Base-by-base conservation (phyloP, 2,888 invertebrate species). In the Agonopterix heracliana region DNA sequence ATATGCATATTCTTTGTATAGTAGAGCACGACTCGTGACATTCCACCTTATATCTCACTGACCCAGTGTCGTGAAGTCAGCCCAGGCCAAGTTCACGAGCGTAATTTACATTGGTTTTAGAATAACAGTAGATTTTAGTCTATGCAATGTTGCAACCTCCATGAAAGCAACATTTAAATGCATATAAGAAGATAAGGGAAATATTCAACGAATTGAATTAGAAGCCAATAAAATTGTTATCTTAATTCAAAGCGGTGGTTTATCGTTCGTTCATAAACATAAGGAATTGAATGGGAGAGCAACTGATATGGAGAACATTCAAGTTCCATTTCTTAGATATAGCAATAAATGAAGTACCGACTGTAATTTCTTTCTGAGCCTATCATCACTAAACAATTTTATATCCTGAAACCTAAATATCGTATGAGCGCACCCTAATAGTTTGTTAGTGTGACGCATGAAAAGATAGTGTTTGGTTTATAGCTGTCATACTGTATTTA, bases 141-240 rank as follows among this genome's bases (percentile, higher is more conserved):
- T 63, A 17, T 17, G 17, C 17, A 68, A 66, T 71, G 72, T 73
- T 73, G 77, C 70, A 75, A 72, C 53, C 46, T 26, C 48, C 65
- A 68, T 66, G 73, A 79, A 71, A 75, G 69, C 64, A 54, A 49
- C 64, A 64, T 66, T 71, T 50, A 52, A 59, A 56, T 57, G 49
- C 51, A 69, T 9, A 67, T 72, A 72, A 68, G 63, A 71, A 59
- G 78, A 78, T 79, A 78, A 78, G 63, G 63, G 63, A 68, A 67
- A 64, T 60, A 60, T 65, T 67, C 66, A 57, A 73, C 65, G 62
- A 79, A 78, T 81, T 70, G 72, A 76, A 41, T 41, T 12, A 41
- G 41, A 77, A 72, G 63, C 62, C 62, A 72, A 78, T 84, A 83
- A 82, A 84, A 79, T 55, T 68, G 74, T 82, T 81, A 85, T 84